Evolutionary conservation across 2,113 vertebrate species (phyloP).

Genomic region (Otis tarda): DNA sequence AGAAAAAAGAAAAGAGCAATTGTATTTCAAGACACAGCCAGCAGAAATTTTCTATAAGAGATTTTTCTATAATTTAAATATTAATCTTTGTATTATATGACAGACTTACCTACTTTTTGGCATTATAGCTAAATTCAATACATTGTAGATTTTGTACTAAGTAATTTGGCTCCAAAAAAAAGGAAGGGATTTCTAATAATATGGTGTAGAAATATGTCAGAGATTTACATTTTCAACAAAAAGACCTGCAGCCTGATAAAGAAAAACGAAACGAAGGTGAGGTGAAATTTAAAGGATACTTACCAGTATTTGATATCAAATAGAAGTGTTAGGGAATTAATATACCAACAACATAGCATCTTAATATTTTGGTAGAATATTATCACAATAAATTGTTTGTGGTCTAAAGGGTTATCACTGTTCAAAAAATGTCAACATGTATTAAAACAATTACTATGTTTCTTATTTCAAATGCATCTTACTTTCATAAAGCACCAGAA

Average conservation of each 20-base stretch:
- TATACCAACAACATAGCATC: neutral
- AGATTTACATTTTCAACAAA: neutral
- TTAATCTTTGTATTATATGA: neutral
- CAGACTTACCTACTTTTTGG: neutral
- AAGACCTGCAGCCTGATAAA: neutral
- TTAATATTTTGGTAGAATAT: neutral
- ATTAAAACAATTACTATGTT: conserved; percentile 27
- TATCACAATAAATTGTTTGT: neutral
- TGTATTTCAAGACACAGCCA: neutral
- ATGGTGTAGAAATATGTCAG: neutral
- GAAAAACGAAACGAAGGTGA: neutral
- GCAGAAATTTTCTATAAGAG: neutral
- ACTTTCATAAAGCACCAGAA: conserved; percentile 24
- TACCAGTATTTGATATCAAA: neutral
- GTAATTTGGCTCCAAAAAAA: neutral
- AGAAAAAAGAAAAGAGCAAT: neutral
- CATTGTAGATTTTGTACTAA: neutral
- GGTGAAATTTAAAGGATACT: neutral
- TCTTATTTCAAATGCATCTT: conserved; percentile 45
- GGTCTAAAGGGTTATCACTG: neutral
- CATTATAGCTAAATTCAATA: neutral
- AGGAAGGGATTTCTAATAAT: neutral
- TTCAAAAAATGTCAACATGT: neutral
- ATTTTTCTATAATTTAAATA: neutral
- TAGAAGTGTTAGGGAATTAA: neutral